Evolutionary conservation across 92 coral and sea anemone genomes (phyloP).

Genomic region (Scolanthus callimorphus): DNA sequence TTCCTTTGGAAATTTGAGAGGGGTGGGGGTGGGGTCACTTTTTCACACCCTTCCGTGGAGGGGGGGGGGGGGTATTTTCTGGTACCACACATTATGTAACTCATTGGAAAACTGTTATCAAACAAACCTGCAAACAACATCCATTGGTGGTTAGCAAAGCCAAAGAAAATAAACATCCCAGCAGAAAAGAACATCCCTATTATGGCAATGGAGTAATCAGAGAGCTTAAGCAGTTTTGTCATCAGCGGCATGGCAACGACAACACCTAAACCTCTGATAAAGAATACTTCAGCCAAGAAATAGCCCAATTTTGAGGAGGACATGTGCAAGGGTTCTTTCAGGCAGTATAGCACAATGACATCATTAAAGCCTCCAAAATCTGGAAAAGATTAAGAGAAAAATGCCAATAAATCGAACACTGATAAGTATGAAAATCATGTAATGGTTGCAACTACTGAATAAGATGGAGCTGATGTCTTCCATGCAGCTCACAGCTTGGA

Average conservation of each 20-base stretch:
- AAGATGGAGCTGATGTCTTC: too few relatives aligned
- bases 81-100: too few relatives aligned
- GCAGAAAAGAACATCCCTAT: slow-evolving; percentile 48
- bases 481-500: too few relatives aligned
- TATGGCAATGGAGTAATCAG: slow-evolving; percentile 69
- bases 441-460: too few relatives aligned
- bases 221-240: slow-evolving; percentile 42
- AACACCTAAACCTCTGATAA: slow-evolving; percentile 69
- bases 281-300: slow-evolving; percentile 57
- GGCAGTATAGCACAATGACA: slow-evolving; percentile 60
- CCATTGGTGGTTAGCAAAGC: slow-evolving; percentile 64
- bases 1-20: too few relatives aligned
- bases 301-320: slow-evolving; percentile 73
- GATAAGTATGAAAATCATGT: too few relatives aligned
- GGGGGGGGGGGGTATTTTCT: too few relatives aligned
- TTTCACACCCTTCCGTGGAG: too few relatives aligned
- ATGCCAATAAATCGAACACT: too few relatives aligned
- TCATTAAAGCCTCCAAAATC: slow-evolving; percentile 88
- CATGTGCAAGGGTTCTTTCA: slow-evolving; percentile 69
- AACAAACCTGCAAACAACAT: slow-evolving; percentile 90
- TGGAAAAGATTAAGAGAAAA: too few relatives aligned
- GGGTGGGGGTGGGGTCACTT: too few relatives aligned
- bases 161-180: slow-evolving; percentile 57
- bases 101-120: too few relatives aligned
- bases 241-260: slow-evolving; percentile 76